Base-by-base conservation (phyloP, 2,113 vertebrate species). In the Callipepla californica region DNA sequence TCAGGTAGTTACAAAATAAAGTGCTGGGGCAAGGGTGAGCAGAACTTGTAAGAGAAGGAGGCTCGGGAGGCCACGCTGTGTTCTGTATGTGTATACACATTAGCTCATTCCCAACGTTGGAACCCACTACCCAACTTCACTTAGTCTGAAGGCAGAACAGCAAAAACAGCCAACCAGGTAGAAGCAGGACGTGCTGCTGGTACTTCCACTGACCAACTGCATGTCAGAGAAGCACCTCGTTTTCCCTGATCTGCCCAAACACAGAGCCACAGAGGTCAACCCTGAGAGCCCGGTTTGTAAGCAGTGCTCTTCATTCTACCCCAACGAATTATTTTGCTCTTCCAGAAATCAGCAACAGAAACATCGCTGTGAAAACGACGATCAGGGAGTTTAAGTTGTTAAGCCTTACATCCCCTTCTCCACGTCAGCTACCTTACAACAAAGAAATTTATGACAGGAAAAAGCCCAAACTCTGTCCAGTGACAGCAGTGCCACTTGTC, bases 61-160 rank as follows among this genome's bases (percentile, higher is more conserved):
- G 19, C 20, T 79, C 34, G 57, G 11, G 30, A 74, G 38, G 38
- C 40, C 34, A 50, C 5, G 1, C 3, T n/a, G 0, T 18, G 12
- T 4, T 4, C 14, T 12, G 7, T 42, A 17, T 0, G 1, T 13
- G 20, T 38, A 2, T 57, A 32, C 9, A 8, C 40, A 5, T 32
- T 48, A 28, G 44, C 75, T 89, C 32, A 63, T 68, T 79, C 34
- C n/a, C 44, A 81, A 51, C 66, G 34, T 72, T 15, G 81, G 53
- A 82, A 65, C 45, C 21, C 32, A 17, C 13, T 21, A 28, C 42
- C 28, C n/a, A 21, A 13, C 32, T 84, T 86, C 19, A 57, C 6
- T 22, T 55, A 65, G 40, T 16, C 8, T 28, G 48, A 34, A 3
- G 72, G 32, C 75, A 16, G 20, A 77, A 72, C 2, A 80, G 30